Conservation (phyloP, 2,888 invertebrate species). For the Diploptera punctata region DNA sequence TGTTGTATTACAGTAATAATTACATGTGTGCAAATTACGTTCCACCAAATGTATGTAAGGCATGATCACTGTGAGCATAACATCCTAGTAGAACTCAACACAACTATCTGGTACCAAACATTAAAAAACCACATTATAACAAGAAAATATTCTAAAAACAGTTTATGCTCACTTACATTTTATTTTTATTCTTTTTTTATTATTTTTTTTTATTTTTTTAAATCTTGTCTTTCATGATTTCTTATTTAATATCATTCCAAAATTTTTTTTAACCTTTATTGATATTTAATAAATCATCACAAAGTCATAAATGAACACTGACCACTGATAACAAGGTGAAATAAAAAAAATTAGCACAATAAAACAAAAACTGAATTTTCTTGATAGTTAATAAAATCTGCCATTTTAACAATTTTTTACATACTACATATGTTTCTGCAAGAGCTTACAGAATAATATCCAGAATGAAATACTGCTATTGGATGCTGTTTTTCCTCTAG, state of each 20-base stretch:
- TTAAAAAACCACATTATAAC: conserved; percentile 39
- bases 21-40: conserved; percentile 43
- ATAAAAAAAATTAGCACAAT: conserved; percentile 25
- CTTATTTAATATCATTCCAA: conserved; percentile 32
- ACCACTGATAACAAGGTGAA: conserved; percentile 38
- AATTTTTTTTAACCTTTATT: conserved; percentile 22
- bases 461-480: neutral
- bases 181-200: neutral
- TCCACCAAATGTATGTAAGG: conserved; percentile 44
- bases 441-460: conserved; percentile 28
- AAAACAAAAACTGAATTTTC: conserved; percentile 36
- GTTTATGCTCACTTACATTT: conserved; percentile 36
- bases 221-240: conserved; percentile 13
- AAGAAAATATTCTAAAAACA: conserved; percentile 38
- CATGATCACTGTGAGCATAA: conserved; percentile 43
- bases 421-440: conserved; percentile 34
- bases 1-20: conserved; percentile 42
- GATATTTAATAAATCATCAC: conserved; percentile 30
- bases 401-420: conserved; percentile 30
- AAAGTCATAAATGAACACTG: conserved; percentile 38
- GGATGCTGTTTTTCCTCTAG: neutral
- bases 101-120: conserved; percentile 39
- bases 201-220: conserved; percentile 10
- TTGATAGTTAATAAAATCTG: conserved; percentile 33
- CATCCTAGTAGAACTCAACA: conserved; percentile 28